These are phyloP conservation scores for Diachasmimorpha longicaudata DNA, from an alignment of 1,140 invertebrate species.

Conservation along the genomic window DNA sequence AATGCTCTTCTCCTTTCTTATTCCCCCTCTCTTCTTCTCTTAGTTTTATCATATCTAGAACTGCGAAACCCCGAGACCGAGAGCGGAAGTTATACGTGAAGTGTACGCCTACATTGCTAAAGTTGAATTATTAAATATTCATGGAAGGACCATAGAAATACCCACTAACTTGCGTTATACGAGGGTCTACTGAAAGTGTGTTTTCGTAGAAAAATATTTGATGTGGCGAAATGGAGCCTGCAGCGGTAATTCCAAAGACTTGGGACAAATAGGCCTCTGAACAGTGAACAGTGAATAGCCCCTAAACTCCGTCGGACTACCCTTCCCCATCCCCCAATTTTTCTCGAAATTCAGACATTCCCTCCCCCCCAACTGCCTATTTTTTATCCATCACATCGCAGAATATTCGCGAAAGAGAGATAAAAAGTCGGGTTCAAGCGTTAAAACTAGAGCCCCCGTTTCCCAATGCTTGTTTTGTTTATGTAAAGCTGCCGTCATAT, in stretches of 20 bases:
- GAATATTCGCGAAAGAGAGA: too few relatives aligned
- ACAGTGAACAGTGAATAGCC: too few relatives aligned
- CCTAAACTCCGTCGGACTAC: too few relatives aligned
- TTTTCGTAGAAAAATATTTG: too few relatives aligned
- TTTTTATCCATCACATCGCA: too few relatives aligned
- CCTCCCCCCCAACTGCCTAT: too few relatives aligned
- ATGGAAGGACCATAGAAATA: constrained; percentile 33
- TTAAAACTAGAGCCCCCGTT: background rate
- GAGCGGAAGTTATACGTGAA: background rate
- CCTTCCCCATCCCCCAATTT: too few relatives aligned
- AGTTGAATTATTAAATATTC: constrained; percentile 48
- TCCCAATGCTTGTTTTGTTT: background rate
- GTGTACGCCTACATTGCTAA: constrained; percentile 23
- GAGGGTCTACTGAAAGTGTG: too few relatives aligned
- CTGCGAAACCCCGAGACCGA: background rate
- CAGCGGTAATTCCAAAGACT: too few relatives aligned
- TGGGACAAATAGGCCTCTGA: too few relatives aligned
- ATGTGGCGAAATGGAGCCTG: too few relatives aligned
- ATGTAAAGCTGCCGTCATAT: background rate
- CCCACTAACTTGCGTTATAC: constrained; percentile 15
- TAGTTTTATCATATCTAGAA: constrained; percentile 29
- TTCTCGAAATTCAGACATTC: too few relatives aligned
- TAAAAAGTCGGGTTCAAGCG: background rate
- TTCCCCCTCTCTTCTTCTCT: constrained; percentile 11
- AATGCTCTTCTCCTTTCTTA: background rate